Evolutionary conservation across 2,888 invertebrate species (phyloP), one percentile per base, ranked within the genome.

Genomic region (Craniophora ligustri): DNA sequence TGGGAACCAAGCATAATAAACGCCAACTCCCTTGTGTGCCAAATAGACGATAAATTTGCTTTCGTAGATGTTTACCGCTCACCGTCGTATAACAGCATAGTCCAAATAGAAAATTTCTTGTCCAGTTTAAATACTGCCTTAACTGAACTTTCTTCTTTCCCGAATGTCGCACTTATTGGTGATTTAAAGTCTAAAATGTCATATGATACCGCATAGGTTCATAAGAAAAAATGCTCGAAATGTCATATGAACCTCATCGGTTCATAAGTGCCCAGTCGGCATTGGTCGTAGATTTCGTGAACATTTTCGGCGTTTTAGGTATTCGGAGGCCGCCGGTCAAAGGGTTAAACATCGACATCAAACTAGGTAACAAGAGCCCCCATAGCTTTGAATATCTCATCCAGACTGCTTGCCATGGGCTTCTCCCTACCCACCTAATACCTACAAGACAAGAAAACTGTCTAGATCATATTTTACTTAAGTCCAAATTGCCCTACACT

Each of bases 1-100:
- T 36, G 36, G 36, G 36, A 36, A 21, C 36, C 21, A 36, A 36
- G 21, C 13, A 19, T 36, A 19, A 21, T 11, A 18, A 36, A 21
- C 21, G 36, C 19, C 36, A 36, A 36, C 36, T 36, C 19, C 21
- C 36, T 36, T 18, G 36, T 36, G 21, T 36, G 36, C 21, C 36
- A 19, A 19, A 5, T 36, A 11, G 36, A 36, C 36, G 13, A 36
- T 7, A 36, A 36, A 16, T 18, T 36, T n/a, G 36, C 36, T 36
- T 19, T 36, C n/a, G 36, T 36, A 19, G 36, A 19, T 18, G 21
- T 36, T 19, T 36, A 36, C 21, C 36, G 36, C 19, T 36, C 36
- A 36, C 36, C 36, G 36, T 36, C 36, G 7, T 21, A 19, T 13
- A 36, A 36, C 21, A 19, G 19, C 18, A 21, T 36, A 19, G 36